Base-by-base conservation (phyloP, 1,140 invertebrate genomes). In the Zophobas atratus region DNA sequence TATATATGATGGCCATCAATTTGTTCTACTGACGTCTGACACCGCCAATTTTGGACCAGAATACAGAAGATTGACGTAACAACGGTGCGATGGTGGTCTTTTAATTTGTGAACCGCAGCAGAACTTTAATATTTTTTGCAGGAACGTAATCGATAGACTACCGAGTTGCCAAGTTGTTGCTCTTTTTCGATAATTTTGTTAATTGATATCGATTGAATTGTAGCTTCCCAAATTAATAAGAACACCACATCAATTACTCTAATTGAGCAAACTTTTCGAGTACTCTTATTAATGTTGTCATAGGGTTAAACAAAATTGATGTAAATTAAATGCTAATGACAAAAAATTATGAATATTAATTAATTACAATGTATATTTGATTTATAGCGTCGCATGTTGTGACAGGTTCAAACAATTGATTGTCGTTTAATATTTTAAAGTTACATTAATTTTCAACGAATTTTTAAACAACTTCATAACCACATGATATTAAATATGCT, bases 1-100 rank as follows among this genome's bases (percentile, higher is more conserved):
- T 67, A 67, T 67, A 67, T 67, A 67, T 67, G 60, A 67, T 67
- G 60, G 60, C 60, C 39, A 67, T 67, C 60, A 67, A 67, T 67
- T 67, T 39, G 60, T 67, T 67, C 60, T 36, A 41, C 60, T 67
- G 60, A 67, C 60, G 60, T 67, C 60, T 67, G 60, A 67, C 60
- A 67, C 60, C 39, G 60, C 60, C 60, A 67, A 67, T 67, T 67
- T 67, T 67, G 38, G 60, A 48, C 60, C 60, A 36, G 60, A 67
- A 67, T 67, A 67, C 60, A 20, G 60, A 67, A 67, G 60, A 67
- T 67, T 67, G 60, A 67, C 60, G 60, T 48, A 36, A 20, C 20
- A 20, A 6, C 36, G 39, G 6, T 36, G 57, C 35, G 35, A 8
- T 63, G 49, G 49, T 39, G 39, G 60, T 8, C 60, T 67, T 67